Base-by-base conservation (phyloP, 2,113 vertebrate genomes). In the Leptosomus discolor region DNA sequence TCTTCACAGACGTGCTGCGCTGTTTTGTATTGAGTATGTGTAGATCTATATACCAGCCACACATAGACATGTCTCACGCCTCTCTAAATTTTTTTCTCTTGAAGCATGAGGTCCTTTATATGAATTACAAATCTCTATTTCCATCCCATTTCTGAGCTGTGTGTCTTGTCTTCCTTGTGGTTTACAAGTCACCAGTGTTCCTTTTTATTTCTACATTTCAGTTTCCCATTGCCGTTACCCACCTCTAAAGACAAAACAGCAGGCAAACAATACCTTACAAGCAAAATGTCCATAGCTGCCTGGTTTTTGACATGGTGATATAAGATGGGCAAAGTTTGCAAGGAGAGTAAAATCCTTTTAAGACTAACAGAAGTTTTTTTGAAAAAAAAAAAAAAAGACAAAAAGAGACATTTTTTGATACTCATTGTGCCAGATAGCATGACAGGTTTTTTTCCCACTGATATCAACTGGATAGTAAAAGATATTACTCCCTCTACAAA, bases 221-320 rank as follows among this genome's bases (percentile, higher is more conserved):
- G 15, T 78, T 91, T 82, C n/a, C 56, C 43, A 11, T 54, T 50
- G 22, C 2, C 37, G 21, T 79, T 43, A 22, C 11, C 9, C 16
- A 20, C 22, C 41, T 79, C 71, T 30, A n/a, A 56, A 69, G 43
- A 27, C 23, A 70, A 94, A 85, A 51, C 3, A 61, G 37, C 2
- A 17, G 26, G 12, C 2, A 29, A 75, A 63, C 32, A 53, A 41
- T 3, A 12, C 0, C 0, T 48, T n/a, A 21, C 8, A 15, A 51
- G 7, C 39, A 30, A 68, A 79, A 48, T 9, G 5, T 24, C 36
- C 27, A 16, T 5, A 69, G 27, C 24, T 65, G 13, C 14, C 24
- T 68, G 32, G 20, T n/a, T 75, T 67, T 67, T 75, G 37, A 57
- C 16, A 14, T 8, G 14, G 34, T 58, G 18, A 30, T 26, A 39